Percentiles rank a stretch among this genome's conserved stretches.
Conservation (phyloP, 2,113 vertebrate genomes). For the Aplodontia rufa region DNA sequence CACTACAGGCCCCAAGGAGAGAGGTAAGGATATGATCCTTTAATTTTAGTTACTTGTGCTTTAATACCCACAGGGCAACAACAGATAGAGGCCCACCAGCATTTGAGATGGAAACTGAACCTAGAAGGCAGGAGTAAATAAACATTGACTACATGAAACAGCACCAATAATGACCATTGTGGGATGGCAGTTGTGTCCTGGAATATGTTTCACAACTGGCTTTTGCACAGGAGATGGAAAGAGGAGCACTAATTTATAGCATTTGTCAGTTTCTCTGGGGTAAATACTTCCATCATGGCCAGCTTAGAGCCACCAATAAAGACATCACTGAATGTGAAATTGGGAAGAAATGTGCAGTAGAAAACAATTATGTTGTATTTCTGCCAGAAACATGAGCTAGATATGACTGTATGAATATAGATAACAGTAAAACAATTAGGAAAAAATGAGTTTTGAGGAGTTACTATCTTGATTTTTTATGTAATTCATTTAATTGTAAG, state of each 20-base stretch:
- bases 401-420: background rate
- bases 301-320: background rate
- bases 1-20: background rate
- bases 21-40: background rate
- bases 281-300: background rate
- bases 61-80: background rate
- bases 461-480: background rate
- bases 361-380: background rate
- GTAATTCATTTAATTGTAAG: background rate
- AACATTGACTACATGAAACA: background rate
- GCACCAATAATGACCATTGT: background rate
- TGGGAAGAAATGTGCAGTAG: background rate
- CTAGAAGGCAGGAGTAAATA: background rate
- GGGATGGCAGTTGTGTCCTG: background rate
- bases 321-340: background rate
- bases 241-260: background rate
- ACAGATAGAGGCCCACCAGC: background rate
- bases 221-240: background rate
- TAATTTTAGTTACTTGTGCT: background rate
- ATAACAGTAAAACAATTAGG: background rate
- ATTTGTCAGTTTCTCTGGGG: background rate
- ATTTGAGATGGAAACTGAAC: background rate
- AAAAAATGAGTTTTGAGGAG: background rate
- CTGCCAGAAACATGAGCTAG: background rate
- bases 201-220: background rate